Base-by-base conservation (phyloP, 2,797 vertebrate species). In the Todus mexicanus region DNA sequence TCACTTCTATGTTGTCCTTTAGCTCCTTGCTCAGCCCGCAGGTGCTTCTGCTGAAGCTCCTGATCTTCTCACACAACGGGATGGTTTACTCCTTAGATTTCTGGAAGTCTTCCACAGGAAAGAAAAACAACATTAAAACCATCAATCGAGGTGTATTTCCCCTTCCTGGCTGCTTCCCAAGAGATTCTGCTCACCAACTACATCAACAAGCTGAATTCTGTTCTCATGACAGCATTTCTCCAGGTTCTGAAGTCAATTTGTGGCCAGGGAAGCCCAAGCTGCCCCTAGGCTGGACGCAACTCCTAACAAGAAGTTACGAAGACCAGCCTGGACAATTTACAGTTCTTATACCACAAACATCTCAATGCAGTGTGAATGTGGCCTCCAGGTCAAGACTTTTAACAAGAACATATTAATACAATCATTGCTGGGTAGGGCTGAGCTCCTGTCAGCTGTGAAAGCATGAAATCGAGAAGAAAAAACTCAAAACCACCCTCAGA, bases 201-300 rank as follows among this genome's bases (percentile, higher is more conserved):
- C 3, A 6, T 1, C 23, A 48, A 14, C 26, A 26, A 73, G 64
- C 56, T 19, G 18, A 64, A 43, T 43, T 56, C 57, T 38, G 53
- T 53, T 60, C 57, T 35, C 56, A 0, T 7, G 21, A 20, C 9
- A 4, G 18, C 0, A 0, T 9, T 1, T 19, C 60, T 50, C 69
- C 20, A 33, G 17, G 22, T 71, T 40, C 70, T n/a, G 37, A 37
- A 71, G 69, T 72, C 80, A 23, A 18, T 22, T 2, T 71, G 89
- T 75, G 86, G 80, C 17, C 80, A 33, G 21, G 26, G 50, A 65
- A 87, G 43, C 65, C 37, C 78, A 54, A 78, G 45, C 15, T 73
- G 43, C 18, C 48, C 15, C 45, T 31, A 31, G 54, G 12, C 59
- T 21, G 74, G 80, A 26, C 81, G 57, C 47, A 47, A 63, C 27